Conservation (phyloP, 2,888 invertebrate species). For the Ephialtes manifestator region DNA sequence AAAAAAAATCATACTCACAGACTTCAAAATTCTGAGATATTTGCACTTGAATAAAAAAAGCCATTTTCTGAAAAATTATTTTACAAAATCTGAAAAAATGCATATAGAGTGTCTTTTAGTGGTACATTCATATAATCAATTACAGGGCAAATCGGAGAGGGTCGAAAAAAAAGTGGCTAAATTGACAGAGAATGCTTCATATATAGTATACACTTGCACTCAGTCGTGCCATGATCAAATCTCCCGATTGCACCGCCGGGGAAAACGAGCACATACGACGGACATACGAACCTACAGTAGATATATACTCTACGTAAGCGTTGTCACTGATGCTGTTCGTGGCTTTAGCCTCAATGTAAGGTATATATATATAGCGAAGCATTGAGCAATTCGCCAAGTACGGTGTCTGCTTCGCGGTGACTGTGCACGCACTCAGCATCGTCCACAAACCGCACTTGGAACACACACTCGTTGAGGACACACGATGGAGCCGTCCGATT, state of each 20-base stretch:
- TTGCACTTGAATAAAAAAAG: too few relatives aligned
- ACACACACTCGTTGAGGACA: neutral
- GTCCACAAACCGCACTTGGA: neutral
- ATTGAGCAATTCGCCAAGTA: constrained; percentile 83
- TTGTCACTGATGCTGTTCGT: constrained; percentile 37
- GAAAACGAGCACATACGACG: constrained; percentile 46
- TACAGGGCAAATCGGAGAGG: too few relatives aligned
- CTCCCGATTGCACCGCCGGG: constrained; percentile 55
- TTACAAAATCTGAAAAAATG: too few relatives aligned
- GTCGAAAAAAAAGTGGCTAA: too few relatives aligned
- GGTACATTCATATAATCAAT: too few relatives aligned
- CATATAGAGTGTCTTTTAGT: too few relatives aligned
- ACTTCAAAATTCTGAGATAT: too few relatives aligned
- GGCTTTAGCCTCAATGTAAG: constrained; percentile 39
- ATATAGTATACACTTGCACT: neutral
- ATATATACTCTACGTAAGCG: constrained; percentile 20
- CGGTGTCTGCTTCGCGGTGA: constrained; percentile 73
- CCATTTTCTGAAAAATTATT: too few relatives aligned
- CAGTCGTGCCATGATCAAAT: constrained; percentile 54
- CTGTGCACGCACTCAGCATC: constrained; percentile 37
- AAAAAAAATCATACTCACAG: too few relatives aligned
- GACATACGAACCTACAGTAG: constrained; percentile 26
- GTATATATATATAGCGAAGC: constrained; percentile 59
- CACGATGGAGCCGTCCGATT: constrained; percentile 83
- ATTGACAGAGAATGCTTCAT: too few relatives aligned